Evolutionary conservation across 2,888 invertebrate genomes (phyloP), one percentile per base, ranked within the genome.

Genomic region (Philereme transversata): DNA sequence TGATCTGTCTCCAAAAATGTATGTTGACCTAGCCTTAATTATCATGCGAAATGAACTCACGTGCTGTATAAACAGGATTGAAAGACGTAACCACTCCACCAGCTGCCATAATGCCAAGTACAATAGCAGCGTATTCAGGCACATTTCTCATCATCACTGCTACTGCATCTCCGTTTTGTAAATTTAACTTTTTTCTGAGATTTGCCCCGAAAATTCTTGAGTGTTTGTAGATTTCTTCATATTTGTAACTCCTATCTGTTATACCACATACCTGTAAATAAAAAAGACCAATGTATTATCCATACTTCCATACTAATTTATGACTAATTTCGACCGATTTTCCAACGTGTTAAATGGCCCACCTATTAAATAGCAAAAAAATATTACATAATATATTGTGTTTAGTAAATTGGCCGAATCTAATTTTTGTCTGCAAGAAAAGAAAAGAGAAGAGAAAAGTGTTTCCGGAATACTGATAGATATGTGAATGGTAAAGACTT

Each of bases 81-180:
- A 96, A 87, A 0, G 96, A 94, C 0, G 96, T 95, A 4, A 94
- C 92, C 6, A 93, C 73, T 0, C 95, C 84, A 0, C 95, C 95
- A 33, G 95, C 95, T 72, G 95, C 93, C 4, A 95, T 75, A 40
- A 93, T 84, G 0, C 95, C 96, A 59, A 95, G 81, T 2, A 93
- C 75, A 3, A 93, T 92, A 8, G 95, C 89, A 0, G 94, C 93
- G 74, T 93, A 95, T 79, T 97, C 97, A 0, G 96, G 96, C 40
- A 93, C 74, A 81, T 97, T 97, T 6, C 95, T 95, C 65, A 96
- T 78, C 56, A 96, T 91, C 22, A 96, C 65, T 0, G 94, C 95
- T 9, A 96, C 76, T 0, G 94, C 93, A 72, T 96, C 95, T 0
- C 94, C 94, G 51, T 93, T 88, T 60, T 84, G 84, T 4, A 96